Evolutionary conservation across 2,797 vertebrate genomes (phyloP).

Genomic region (Ptychobarbus kaznakovi): DNA sequence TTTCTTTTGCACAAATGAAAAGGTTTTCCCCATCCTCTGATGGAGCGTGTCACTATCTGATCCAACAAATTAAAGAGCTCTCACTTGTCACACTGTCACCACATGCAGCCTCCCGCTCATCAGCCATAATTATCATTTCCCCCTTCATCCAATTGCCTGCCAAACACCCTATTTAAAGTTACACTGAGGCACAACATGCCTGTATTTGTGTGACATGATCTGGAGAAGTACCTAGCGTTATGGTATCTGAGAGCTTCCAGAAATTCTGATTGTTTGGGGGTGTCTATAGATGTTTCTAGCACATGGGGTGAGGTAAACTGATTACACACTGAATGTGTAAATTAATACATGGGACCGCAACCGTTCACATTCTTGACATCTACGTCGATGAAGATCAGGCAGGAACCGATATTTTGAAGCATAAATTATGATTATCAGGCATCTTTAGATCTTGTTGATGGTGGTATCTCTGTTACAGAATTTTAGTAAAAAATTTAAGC

Average conservation of each 20-base stretch:
- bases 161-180: slow-evolving; percentile 72
- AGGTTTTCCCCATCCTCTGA: slow-evolving; percentile 78
- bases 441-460: not conserved
- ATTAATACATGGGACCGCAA: slow-evolving; percentile 8
- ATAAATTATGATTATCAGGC: not conserved
- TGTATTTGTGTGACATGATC: slow-evolving; percentile 55
- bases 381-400: slow-evolving; percentile 24
- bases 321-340: slow-evolving; percentile 31
- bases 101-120: slow-evolving; percentile 73
- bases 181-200: slow-evolving; percentile 22
- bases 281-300: slow-evolving; percentile 30
- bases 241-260: slow-evolving; percentile 16
- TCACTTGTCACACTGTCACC: slow-evolving; percentile 83
- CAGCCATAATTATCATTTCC: slow-evolving; percentile 82
- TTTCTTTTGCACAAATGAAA: slow-evolving; percentile 82
- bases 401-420: slow-evolving; percentile 9
- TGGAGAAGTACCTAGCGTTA: slow-evolving; percentile 40
- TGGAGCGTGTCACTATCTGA: slow-evolving; percentile 82
- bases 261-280: slow-evolving; percentile 14
- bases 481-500: not conserved
- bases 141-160: slow-evolving; percentile 66
- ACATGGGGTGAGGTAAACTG: slow-evolving; percentile 28
- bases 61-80: slow-evolving; percentile 86
- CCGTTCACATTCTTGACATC: slow-evolving; percentile 15
- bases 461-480: not conserved